Base-by-base conservation (phyloP, 2,797 vertebrate species). In the Chelon auratus region DNA sequence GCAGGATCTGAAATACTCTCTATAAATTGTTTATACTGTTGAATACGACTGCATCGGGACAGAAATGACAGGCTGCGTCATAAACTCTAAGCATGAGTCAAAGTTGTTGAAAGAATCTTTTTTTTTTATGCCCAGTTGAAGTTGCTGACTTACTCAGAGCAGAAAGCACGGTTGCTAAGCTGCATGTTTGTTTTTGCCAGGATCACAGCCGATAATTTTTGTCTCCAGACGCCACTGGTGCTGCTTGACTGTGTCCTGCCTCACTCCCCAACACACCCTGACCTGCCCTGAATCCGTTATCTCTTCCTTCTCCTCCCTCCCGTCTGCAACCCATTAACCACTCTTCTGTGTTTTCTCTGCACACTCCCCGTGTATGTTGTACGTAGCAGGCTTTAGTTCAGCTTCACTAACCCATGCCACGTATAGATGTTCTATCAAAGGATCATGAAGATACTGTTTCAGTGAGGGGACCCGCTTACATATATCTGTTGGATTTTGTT, bases 91-190 rank as follows among this genome's bases (percentile, higher is more conserved):
- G 90, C 90, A 89, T 90, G 88, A 79, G 65, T 54, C 11, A 26
- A 26, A 72, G 59, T 63, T 60, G 56, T 71, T 61, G 4, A 40
- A 59, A 61, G 36, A 17, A 11, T 26, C 50, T 8, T 39, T 18
- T 37, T 30, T 13, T 52, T 47, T 17, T 61, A 48, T 51, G 76
- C 64, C 62, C 54, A 62, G 78, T 86, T 94, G 91, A 96, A 95
- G 94, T 95, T 95, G 95, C 95, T 96, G 95, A 94, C 92, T 96
- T 95, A 92, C 94, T 93, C 75, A 11, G 67, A 81, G 86, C 85
- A 69, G 73, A 83, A 62, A 86, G 90, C 83, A 87, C 80, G 72
- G 75, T 77, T 85, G 83, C 80, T 75, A 47, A 69, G 85, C 88
- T 88, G 91, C 91, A 91, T 92, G 91, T 81, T 73, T 83, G 82